These are phyloP conservation scores for Pseudobourletiella spinata DNA, from an alignment of 1,140 invertebrate genomes.

Conservation along the genomic window DNA sequence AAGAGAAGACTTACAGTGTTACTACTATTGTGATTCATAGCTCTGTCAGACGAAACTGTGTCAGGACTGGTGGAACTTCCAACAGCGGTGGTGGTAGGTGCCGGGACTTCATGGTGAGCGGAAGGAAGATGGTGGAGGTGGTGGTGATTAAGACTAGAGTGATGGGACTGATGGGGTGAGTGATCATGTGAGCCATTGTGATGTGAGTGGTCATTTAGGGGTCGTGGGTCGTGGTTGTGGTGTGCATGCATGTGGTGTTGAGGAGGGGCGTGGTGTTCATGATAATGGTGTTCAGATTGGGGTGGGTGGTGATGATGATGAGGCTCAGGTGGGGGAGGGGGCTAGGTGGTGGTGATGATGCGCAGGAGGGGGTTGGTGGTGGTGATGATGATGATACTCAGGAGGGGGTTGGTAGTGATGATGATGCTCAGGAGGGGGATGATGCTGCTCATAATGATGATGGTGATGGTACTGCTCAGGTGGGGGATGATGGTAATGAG, in stretches of 20 bases:
- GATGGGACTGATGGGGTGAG: neutral
- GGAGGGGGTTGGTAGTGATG: neutral
- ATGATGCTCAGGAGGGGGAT: neutral
- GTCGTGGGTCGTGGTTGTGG: too few relatives aligned
- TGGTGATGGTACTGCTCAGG: neutral
- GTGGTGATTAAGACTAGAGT: neutral
- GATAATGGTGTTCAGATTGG: neutral
- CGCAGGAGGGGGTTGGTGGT: neutral
- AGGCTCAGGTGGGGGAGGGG: neutral
- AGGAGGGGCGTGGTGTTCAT: slow-evolving; percentile 7
- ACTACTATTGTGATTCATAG: neutral
- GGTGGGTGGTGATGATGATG: neutral
- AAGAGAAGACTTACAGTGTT: slow-evolving; percentile 6
- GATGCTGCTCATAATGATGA: neutral
- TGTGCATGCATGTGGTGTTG: neutral
- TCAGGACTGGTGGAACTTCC: neutral
- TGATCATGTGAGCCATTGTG: neutral
- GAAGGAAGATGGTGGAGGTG: too few relatives aligned
- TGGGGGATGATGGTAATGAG: neutral
- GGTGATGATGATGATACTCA: neutral
- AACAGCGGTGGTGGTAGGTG: neutral
- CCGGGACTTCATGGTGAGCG: neutral
- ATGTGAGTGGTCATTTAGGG: neutral
- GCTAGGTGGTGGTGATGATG: neutral
- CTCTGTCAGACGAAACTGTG: neutral